phyloP scores from a whole-genome alignment of 1,140 invertebrate species.

The Drosophila kanapiae region DNA sequence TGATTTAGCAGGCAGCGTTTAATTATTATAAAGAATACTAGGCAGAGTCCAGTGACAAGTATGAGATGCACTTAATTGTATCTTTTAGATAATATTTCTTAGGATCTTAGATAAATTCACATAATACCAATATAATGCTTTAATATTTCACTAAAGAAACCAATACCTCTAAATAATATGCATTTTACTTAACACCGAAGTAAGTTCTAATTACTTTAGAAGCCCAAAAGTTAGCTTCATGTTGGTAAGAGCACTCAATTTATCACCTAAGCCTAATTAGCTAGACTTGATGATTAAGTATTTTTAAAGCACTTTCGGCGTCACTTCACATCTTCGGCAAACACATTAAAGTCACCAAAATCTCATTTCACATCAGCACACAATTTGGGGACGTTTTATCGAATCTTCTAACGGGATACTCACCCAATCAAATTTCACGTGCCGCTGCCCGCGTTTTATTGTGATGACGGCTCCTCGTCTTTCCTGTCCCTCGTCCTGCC shows the following conservation, averaged over 20 bases:
- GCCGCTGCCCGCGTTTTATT: constrained; percentile 62
- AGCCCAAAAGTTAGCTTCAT: neutral
- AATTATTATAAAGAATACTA: too few species aligned
- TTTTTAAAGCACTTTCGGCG: neutral
- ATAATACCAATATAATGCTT: neutral
- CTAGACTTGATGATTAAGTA: constrained; percentile 1
- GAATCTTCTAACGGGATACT: constrained; percentile 53
- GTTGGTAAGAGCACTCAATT: neutral
- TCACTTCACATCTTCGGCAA: constrained; percentile 2
- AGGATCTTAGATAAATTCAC: neutral
- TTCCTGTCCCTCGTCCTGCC: neutral
- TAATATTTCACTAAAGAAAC: neutral
- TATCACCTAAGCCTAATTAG: neutral
- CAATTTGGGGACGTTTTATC: constrained; percentile 22
- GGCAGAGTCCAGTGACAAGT: neutral
- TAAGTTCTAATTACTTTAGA: neutral
- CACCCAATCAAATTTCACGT: constrained; percentile 60
- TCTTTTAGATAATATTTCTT: too few species aligned
- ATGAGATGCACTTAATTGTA: neutral
- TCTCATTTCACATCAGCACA: constrained; percentile 31
- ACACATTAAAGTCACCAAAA: constrained; percentile 14
- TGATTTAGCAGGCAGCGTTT: neutral
- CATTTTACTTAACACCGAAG: too few species aligned
- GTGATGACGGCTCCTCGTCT: constrained; percentile 44
- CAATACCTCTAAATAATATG: too few species aligned